A percentile compares a stretch with the other conserved stretches of the same genome.
Conservation (phyloP, 2,113 vertebrate species). For the Pagrus major region DNA sequence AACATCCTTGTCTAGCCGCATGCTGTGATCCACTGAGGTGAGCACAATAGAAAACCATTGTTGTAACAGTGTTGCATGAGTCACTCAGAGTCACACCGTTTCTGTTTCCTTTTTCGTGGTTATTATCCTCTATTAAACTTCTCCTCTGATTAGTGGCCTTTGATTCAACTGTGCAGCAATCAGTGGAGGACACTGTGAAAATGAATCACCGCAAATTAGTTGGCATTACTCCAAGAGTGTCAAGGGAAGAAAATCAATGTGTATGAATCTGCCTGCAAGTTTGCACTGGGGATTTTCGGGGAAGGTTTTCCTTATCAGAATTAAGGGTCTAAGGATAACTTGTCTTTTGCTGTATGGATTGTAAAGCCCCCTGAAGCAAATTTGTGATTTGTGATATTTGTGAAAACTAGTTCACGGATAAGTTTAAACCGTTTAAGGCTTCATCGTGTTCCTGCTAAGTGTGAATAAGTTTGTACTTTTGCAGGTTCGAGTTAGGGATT, state of each 20-base stretch:
- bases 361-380: too few species aligned
- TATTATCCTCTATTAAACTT: conserved; percentile 40
- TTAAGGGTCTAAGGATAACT: too few species aligned
- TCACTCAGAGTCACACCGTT: conserved; percentile 27
- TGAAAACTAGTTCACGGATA: not conserved
- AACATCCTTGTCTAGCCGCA: not conserved
- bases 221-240: not conserved
- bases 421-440: not conserved
- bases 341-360: too few species aligned
- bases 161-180: conserved; percentile 19
- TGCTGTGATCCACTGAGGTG: conserved; percentile 27
- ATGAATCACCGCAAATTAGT: conserved; percentile 4
- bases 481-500: not conserved
- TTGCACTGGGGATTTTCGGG: too few species aligned
- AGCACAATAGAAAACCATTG: not conserved
- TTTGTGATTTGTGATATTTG: too few species aligned
- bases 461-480: not conserved
- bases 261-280: too few species aligned
- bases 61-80: conserved; percentile 16
- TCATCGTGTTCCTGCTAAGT: not conserved
- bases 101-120: conserved; percentile 8
- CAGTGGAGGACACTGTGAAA: not conserved
- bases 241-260: not conserved
- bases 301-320: too few species aligned
- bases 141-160: conserved; percentile 34